Evolutionary conservation across 2,797 vertebrate species (phyloP).

Genomic region (Protonibea diacanthus): DNA sequence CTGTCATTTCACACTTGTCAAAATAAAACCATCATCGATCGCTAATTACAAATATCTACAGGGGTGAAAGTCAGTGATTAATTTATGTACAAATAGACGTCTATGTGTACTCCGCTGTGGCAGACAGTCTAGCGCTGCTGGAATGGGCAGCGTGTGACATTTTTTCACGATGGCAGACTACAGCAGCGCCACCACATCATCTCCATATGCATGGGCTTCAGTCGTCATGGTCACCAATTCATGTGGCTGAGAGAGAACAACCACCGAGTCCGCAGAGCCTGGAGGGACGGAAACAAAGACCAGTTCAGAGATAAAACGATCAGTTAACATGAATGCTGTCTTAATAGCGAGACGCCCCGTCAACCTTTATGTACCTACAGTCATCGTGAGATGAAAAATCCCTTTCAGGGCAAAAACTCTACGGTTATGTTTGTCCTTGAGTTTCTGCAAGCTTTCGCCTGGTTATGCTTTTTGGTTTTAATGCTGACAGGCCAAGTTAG

Average conservation of each 20-base stretch:
- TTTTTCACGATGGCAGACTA: conserved; percentile 54
- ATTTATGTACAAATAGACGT: conserved; percentile 68
- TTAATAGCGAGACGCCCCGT: background rate
- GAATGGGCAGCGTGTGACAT: conserved; percentile 26
- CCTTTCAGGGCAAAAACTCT: no score
- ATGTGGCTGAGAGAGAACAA: conserved; percentile 85
- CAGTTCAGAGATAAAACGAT: conserved; percentile 3
- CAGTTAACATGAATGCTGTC: background rate
- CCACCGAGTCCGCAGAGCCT: conserved; percentile 85
- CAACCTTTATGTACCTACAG: background rate
- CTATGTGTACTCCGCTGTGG: conserved; percentile 42
- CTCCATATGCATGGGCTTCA: conserved; percentile 83
- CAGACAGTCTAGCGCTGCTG: conserved; percentile 29
- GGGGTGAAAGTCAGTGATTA: conserved; percentile 45
- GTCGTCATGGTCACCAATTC: conserved; percentile 88
- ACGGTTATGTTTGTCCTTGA: background rate
- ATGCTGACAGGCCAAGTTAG: conserved; percentile 26
- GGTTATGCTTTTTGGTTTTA: conserved; percentile 19
- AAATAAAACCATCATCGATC: conserved; percentile 73
- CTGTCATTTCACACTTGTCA: conserved; percentile 56
- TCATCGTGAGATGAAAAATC: background rate
- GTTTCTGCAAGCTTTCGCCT: background rate
- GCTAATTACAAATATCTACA: conserved; percentile 82
- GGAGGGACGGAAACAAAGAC: conserved; percentile 7
- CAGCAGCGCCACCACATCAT: conserved; percentile 86